These are phyloP conservation scores for Paraplagusia blochii DNA, from an alignment of 2,113 vertebrate species.

Conservation along the genomic window DNA sequence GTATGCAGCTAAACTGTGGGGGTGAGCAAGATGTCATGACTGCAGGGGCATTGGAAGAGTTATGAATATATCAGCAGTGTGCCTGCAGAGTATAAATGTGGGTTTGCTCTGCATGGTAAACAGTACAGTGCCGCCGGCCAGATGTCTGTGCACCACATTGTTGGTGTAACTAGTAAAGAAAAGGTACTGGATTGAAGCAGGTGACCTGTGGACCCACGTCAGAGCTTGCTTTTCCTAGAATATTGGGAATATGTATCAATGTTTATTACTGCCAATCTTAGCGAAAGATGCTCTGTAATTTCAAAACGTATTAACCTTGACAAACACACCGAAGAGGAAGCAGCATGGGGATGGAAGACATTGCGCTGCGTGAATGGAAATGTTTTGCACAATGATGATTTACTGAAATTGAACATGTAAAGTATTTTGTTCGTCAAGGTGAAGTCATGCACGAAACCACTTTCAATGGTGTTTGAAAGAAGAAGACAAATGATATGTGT, in stretches of 20 bases:
- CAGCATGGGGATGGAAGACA: background rate
- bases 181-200: conserved; percentile 11
- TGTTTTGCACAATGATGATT: background rate
- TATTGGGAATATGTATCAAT: no score
- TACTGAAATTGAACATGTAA: conserved; percentile 4
- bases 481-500: conserved; percentile 13
- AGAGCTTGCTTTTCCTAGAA: no score
- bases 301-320: background rate
- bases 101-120: conserved; percentile 28
- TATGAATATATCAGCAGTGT: conserved; percentile 24
- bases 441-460: conserved; percentile 45
- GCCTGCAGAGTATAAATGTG: conserved; percentile 23
- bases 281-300: no score
- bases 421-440: conserved; percentile 17
- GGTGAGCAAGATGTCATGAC: conserved; percentile 13
- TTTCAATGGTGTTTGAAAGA: conserved; percentile 20
- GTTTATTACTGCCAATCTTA: no score
- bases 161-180: conserved; percentile 27
- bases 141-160: conserved; percentile 27
- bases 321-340: no score
- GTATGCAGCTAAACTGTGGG: conserved; percentile 6
- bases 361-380: background rate
- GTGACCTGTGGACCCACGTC: conserved; percentile 1
- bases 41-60: conserved; percentile 12
- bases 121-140: conserved; percentile 21